A percentile compares a stretch with the other conserved stretches of the same genome.
Conservation (phyloP, 2,888 invertebrate genomes). For the Dicroscelio sp. region DNA sequence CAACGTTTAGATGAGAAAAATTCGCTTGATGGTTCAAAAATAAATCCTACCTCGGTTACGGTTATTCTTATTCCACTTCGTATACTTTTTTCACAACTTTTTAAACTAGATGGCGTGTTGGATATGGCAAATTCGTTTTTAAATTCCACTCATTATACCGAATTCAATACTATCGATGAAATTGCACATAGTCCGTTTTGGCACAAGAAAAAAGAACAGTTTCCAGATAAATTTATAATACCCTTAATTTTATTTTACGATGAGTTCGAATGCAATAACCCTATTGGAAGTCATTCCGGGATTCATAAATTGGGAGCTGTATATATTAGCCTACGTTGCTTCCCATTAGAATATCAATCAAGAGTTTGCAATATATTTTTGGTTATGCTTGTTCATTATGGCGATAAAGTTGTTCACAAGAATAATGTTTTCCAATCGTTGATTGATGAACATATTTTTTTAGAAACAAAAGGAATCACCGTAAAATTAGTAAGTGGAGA, state of each 20-base stretch:
- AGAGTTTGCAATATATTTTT: slow-evolving; percentile 17
- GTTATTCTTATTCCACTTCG: slow-evolving; percentile 3
- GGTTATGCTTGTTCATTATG: not conserved
- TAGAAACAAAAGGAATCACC: slow-evolving; percentile 27
- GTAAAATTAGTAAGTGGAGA: not conserved
- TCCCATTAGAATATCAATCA: slow-evolving; percentile 15
- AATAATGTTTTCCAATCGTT: slow-evolving; percentile 3
- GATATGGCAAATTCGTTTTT: not conserved
- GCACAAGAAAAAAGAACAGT: not conserved
- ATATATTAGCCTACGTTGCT: slow-evolving; percentile 28
- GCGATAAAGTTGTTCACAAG: not conserved
- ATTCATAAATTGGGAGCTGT: slow-evolving; percentile 27
- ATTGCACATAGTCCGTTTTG: slow-evolving; percentile 8
- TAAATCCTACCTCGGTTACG: not conserved
- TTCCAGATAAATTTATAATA: slow-evolving; percentile 13
- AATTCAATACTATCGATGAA: not conserved
- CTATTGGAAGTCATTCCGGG: not conserved
- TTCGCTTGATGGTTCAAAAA: not conserved
- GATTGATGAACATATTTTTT: slow-evolving; percentile 35
- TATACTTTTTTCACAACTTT: slow-evolving; percentile 9
- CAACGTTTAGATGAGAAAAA: not conserved
- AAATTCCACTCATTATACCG: not conserved
- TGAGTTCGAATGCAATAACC: slow-evolving; percentile 25
- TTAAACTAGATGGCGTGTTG: slow-evolving; percentile 10
- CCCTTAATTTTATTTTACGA: slow-evolving; percentile 16